These are phyloP conservation scores for Phylloscopus whistleri DNA, from an alignment of 2,113 vertebrate species.

Conservation along the genomic window DNA sequence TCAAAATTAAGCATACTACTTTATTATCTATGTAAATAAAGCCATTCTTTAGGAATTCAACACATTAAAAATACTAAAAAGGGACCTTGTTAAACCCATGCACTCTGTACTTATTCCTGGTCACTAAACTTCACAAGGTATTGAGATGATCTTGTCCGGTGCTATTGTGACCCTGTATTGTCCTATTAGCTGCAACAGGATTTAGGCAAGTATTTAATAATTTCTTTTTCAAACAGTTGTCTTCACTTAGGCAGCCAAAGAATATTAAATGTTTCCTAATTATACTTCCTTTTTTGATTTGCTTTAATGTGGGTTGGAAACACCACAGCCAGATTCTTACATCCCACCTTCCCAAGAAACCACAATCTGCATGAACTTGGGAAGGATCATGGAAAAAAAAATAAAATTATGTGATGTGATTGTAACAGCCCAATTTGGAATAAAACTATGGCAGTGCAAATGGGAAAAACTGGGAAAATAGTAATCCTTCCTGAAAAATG, in stretches of 20 bases:
- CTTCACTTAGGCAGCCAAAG: neutral
- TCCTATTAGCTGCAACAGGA: neutral
- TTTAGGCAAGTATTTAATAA: neutral
- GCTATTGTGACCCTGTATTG: neutral
- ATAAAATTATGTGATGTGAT: neutral
- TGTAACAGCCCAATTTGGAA: neutral
- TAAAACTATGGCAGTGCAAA: neutral
- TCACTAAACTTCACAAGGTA: neutral
- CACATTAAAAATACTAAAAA: neutral
- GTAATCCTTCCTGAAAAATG: neutral
- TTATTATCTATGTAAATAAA: neutral
- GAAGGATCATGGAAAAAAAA: neutral
- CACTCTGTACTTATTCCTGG: neutral
- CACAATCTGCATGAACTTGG: neutral
- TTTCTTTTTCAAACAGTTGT: neutral
- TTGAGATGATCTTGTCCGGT: neutral
- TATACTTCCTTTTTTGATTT: neutral
- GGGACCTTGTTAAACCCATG: neutral
- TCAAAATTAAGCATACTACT: neutral
- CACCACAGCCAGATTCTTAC: neutral
- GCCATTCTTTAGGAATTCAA: neutral
- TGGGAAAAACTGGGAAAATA: neutral
- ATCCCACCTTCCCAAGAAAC: neutral
- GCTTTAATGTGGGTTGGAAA: neutral
- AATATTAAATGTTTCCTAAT: neutral